Evolutionary conservation across 1,140 invertebrate genomes (phyloP).

Genomic region (Calliphora vicina): DNA sequence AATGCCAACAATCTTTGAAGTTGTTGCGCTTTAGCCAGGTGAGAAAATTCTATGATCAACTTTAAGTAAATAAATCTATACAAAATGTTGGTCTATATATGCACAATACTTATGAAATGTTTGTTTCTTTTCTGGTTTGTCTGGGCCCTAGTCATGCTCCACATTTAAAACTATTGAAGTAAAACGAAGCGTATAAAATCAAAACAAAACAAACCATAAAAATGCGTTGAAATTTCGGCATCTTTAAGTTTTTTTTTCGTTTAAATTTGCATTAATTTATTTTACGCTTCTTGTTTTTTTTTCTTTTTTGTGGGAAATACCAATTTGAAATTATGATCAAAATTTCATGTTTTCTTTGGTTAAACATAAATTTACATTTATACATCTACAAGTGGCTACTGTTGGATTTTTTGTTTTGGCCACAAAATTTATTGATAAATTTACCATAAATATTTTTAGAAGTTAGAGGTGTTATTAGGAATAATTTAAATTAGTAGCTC

Average conservation of each 20-base stretch:
- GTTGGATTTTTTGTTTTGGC: background rate
- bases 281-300: background rate
- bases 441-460: background rate
- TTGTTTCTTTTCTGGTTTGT: background rate
- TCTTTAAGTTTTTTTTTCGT: background rate
- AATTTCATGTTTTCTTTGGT: background rate
- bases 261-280: constrained; percentile 7
- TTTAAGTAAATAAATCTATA: background rate
- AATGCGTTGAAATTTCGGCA: background rate
- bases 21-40: background rate
- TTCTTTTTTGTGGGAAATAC: too few relatives aligned
- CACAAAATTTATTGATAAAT: background rate
- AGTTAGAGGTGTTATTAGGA: background rate
- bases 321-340: background rate
- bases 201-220: background rate
- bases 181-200: background rate
- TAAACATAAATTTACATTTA: background rate
- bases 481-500: background rate
- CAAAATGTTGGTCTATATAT: background rate
- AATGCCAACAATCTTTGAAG: background rate
- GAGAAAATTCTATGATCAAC: constrained; percentile 2
- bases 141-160: background rate
- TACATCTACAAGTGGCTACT: background rate
- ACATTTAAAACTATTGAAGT: constrained; percentile 6
- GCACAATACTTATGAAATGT: background rate